These are phyloP conservation scores for Carettochelys insculpta DNA, from an alignment of 2,113 vertebrate genomes.

Conservation along the genomic window DNA sequence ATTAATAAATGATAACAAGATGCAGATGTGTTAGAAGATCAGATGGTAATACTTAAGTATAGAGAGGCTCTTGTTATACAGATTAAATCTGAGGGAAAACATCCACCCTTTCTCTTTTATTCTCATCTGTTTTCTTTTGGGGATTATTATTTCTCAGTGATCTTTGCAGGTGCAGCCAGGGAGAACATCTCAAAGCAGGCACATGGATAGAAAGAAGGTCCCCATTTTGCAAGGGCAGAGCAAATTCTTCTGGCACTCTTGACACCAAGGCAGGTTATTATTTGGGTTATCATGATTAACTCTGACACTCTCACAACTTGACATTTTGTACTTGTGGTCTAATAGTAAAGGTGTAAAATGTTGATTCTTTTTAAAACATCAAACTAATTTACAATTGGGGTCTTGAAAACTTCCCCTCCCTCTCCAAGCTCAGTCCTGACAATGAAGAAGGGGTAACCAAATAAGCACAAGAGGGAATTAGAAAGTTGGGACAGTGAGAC, in stretches of 20 bases:
- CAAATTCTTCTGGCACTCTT: not conserved
- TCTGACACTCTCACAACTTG: not conserved
- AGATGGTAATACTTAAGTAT: accelerated
- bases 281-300: not conserved
- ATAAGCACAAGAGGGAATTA: not conserved
- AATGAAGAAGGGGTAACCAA: not conserved
- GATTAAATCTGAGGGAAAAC: accelerated
- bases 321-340: not conserved
- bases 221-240: not conserved
- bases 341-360: not conserved
- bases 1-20: accelerated
- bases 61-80: not conserved
- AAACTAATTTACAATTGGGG: not conserved
- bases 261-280: not conserved
- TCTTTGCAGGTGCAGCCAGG: not conserved
- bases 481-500: not conserved
- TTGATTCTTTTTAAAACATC: not conserved
- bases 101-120: accelerated
- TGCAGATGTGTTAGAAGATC: not conserved
- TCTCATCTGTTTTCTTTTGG: accelerated
- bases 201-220: not conserved
- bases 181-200: not conserved
- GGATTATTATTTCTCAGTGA: not conserved
- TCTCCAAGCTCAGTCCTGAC: not conserved
- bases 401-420: not conserved